phyloP scores from a whole-genome alignment of 53 echinoderm and acorn worm genomes.

The Pentamera pediparva region DNA sequence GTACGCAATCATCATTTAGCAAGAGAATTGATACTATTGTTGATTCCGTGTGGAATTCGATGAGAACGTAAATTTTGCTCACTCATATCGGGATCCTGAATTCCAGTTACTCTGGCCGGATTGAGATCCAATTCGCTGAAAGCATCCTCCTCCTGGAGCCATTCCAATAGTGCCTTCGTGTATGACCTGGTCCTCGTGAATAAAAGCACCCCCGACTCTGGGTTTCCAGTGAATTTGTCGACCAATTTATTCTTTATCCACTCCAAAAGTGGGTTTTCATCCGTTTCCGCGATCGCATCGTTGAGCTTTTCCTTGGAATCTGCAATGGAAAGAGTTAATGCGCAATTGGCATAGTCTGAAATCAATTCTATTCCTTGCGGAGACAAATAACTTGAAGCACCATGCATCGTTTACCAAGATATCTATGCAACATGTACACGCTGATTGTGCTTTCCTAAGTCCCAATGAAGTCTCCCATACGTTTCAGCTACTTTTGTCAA shows the following conservation, averaged over 20 bases:
- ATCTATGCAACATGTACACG: too few relatives aligned
- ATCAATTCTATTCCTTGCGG: too few relatives aligned
- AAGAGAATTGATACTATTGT: too few relatives aligned
- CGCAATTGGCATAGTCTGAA: too few relatives aligned
- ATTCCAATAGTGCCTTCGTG: conserved; percentile 2
- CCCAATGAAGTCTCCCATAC: too few relatives aligned
- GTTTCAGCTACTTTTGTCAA: too few relatives aligned
- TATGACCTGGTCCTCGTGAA: neutral
- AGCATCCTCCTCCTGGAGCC: conserved; percentile 1
- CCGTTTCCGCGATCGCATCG: neutral
- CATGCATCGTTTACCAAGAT: too few relatives aligned
- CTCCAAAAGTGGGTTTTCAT: conserved; percentile 9
- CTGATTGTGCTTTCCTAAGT: too few relatives aligned
- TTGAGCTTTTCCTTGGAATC: neutral
- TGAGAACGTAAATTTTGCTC: neutral
- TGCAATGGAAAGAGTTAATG: neutral
- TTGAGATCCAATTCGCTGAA: neutral
- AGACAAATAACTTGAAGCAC: too few relatives aligned
- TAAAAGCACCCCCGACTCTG: neutral
- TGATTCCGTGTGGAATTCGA: too few relatives aligned
- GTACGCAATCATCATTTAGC: too few relatives aligned
- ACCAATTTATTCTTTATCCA: conserved; percentile 4
- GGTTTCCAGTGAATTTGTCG: neutral
- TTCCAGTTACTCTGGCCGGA: conserved; percentile 9
- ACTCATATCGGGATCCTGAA: neutral